Percentiles rank a stretch among this genome's conserved stretches.
phyloP scores from a whole-genome alignment of 1,140 invertebrate species.

The Cydia pomonella region DNA sequence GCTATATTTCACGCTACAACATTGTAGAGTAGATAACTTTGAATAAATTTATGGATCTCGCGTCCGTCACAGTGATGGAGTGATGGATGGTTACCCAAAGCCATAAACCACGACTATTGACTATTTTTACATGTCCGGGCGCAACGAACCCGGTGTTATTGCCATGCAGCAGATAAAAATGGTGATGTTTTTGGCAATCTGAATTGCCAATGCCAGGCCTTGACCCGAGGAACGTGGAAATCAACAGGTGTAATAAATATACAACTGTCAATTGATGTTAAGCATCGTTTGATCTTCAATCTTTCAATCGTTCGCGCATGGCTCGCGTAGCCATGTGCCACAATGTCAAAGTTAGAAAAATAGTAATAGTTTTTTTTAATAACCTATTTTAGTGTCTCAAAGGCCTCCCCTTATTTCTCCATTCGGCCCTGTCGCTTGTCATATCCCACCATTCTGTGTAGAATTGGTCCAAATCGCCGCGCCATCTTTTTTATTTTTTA shows the following conservation, averaged over 20 bases:
- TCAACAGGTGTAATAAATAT: conserved; percentile 47
- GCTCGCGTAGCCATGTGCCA: too few species aligned
- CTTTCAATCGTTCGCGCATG: too few species aligned
- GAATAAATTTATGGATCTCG: background rate
- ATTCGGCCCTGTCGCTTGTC: too few species aligned
- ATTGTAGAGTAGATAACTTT: too few species aligned
- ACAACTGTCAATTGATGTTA: conserved; percentile 27
- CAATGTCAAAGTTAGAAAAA: too few species aligned
- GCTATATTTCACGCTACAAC: too few species aligned
- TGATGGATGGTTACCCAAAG: background rate
- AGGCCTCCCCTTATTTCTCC: too few species aligned
- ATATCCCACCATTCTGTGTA: too few species aligned
- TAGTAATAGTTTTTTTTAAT: too few species aligned
- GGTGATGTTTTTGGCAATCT: conserved; percentile 50
- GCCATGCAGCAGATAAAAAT: conserved; percentile 41
- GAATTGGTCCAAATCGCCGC: too few species aligned
- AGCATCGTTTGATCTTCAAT: background rate
- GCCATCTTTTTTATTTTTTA: too few species aligned
- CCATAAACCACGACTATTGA: background rate
- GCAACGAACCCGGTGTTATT: conserved; percentile 46
- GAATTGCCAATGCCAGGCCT: conserved; percentile 55
- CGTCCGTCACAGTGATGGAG: background rate
- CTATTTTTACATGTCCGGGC: conserved; percentile 36
- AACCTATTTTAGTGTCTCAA: too few species aligned
- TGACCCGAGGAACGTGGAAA: conserved; percentile 49